Percentiles rank a stretch among this genome's conserved stretches.
Conservation (phyloP, 2,888 invertebrate genomes). For the Leptogaster cylindrica region DNA sequence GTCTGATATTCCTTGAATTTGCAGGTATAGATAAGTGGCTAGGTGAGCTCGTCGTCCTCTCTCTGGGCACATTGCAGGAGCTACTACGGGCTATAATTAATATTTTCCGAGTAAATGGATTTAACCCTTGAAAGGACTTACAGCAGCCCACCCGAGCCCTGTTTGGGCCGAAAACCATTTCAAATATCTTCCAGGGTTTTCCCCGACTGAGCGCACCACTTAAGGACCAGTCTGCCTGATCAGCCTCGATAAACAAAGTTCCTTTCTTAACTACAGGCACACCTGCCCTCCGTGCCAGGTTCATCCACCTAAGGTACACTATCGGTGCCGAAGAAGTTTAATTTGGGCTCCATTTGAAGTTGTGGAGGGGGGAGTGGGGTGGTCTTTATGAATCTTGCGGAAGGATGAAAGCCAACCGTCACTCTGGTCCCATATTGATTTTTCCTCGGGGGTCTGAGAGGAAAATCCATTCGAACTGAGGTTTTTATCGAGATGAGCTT, state of each 20-base stretch:
- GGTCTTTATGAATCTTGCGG: constrained; percentile 3
- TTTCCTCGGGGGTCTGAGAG: neutral
- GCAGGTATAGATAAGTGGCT: neutral
- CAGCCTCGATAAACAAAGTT: constrained; percentile 21
- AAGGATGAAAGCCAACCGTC: constrained; percentile 1
- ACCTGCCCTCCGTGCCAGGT: neutral
- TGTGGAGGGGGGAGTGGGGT: neutral
- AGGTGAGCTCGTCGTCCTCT: neutral
- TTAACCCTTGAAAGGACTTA: constrained; percentile 16
- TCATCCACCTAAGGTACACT: neutral
- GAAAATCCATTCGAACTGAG: constrained; percentile 17
- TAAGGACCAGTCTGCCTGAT: constrained; percentile 22
- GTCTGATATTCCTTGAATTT: constrained; percentile 15
- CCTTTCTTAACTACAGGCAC: constrained; percentile 8
- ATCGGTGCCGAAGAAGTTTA: constrained; percentile 20
- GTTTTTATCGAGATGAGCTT: constrained; percentile 31
- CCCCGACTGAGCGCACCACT: neutral
- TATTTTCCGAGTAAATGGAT: constrained; percentile 38
- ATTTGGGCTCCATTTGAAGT: neutral
- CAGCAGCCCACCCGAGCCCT: neutral
- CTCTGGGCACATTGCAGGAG: constrained; percentile 9
- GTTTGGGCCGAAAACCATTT: neutral
- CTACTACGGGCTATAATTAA: constrained; percentile 28
- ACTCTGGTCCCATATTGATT: constrained; percentile 17
- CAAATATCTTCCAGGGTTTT: neutral